Conservation (phyloP, 2,888 invertebrate genomes). For the Phragmatobia fuliginosa region DNA sequence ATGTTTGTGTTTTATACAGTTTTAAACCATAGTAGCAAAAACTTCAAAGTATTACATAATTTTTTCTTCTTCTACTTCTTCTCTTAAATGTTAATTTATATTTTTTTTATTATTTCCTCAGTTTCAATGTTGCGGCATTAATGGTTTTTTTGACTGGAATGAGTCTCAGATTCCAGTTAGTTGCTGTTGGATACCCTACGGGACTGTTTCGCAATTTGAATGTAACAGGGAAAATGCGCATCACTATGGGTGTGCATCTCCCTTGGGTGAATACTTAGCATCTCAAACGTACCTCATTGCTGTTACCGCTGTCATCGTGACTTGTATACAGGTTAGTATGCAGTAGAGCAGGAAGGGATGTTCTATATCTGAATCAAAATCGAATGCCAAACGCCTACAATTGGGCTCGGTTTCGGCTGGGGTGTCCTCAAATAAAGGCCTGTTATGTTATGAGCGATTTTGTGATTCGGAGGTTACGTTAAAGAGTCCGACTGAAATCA, state of each 20-base stretch:
- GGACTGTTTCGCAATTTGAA: conserved; percentile 73
- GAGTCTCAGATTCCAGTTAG: conserved; percentile 82
- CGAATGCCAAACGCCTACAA: too few relatives aligned
- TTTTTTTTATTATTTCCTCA: conserved; percentile 54
- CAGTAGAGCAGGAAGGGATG: too few relatives aligned
- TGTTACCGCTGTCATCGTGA: conserved; percentile 61
- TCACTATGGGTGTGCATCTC: conserved; percentile 82
- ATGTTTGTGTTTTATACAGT: background rate
- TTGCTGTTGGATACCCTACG: conserved; percentile 86
- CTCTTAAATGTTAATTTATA: background rate
- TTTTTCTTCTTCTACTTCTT: background rate
- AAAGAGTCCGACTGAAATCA: too few relatives aligned
- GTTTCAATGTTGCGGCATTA: conserved; percentile 90
- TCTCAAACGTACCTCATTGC: conserved; percentile 67
- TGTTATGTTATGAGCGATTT: too few relatives aligned
- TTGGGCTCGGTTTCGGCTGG: too few relatives aligned
- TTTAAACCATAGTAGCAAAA: too few relatives aligned
- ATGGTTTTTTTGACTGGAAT: conserved; percentile 84
- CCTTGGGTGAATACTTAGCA: conserved; percentile 83
- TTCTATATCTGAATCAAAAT: too few relatives aligned
- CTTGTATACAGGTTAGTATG: conserved; percentile 69
- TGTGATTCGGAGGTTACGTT: too few relatives aligned
- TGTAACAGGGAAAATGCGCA: conserved; percentile 74
- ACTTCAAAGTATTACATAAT: too few relatives aligned
- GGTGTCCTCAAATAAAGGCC: too few relatives aligned